Percentiles rank a stretch among this genome's conserved stretches.
Evolutionary conservation across 2,797 vertebrate species (phyloP).

Genomic region (Spea hammondii): DNA sequence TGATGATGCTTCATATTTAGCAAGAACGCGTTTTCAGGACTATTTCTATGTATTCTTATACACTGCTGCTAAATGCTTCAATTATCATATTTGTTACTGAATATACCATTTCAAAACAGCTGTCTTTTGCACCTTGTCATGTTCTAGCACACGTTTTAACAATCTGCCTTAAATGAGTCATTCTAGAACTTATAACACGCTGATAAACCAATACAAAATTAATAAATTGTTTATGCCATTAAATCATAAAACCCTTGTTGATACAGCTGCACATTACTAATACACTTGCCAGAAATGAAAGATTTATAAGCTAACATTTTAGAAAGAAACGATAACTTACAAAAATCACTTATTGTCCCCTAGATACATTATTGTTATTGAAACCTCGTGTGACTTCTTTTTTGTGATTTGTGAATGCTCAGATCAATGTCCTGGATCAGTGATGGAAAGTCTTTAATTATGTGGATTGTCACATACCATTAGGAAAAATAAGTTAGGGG

Average conservation of each 20-base stretch:
- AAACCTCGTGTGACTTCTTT: conserved; percentile 35
- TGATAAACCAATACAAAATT: conserved; percentile 20
- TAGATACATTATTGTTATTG: conserved; percentile 36
- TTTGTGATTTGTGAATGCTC: not conserved
- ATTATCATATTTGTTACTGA: too few species aligned
- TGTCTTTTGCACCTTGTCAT: not conserved
- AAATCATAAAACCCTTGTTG: conserved; percentile 29
- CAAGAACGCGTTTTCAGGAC: too few species aligned
- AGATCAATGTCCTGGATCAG: too few species aligned
- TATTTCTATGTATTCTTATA: too few species aligned
- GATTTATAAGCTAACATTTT: conserved; percentile 26
- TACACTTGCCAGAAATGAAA: conserved; percentile 22
- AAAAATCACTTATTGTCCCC: conserved; percentile 26
- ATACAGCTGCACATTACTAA: conserved; percentile 34
- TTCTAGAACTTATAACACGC: too few species aligned
- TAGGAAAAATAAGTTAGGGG: too few species aligned
- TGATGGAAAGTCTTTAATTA: too few species aligned
- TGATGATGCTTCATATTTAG: too few species aligned
- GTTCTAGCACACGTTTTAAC: not conserved
- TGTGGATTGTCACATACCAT: too few species aligned
- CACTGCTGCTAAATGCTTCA: too few species aligned
- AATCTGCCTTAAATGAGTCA: too few species aligned
- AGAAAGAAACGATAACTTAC: not conserved
- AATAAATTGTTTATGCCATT: conserved; percentile 33
- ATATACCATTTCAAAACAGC: too few species aligned